These are phyloP conservation scores for Drosophila prostipennis DNA, from an alignment of 2,888 invertebrate species.

Conservation along the genomic window DNA sequence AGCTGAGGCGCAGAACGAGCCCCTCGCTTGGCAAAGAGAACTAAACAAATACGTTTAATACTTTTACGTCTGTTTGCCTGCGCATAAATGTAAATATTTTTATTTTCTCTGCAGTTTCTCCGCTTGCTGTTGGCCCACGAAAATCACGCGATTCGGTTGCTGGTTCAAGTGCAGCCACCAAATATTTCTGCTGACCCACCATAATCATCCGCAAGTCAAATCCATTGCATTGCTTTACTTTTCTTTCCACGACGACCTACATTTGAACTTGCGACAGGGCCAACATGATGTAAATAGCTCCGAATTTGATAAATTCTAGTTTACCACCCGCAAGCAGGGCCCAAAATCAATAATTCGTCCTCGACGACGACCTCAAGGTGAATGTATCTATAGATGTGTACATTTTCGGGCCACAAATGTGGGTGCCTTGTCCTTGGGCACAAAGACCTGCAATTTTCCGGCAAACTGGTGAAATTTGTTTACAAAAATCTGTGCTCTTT, in stretches of 20 bases:
- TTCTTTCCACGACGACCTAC: constrained; percentile 59
- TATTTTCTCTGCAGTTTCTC: constrained; percentile 37
- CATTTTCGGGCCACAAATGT: constrained; percentile 13
- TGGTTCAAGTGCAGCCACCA: constrained; percentile 62
- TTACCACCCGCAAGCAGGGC: not conserved
- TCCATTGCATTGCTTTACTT: constrained; percentile 1
- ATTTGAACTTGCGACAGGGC: constrained; percentile 69
- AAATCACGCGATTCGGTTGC: constrained; percentile 66
- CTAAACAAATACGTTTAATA: constrained; percentile 2
- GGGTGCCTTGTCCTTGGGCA: constrained; percentile 15
- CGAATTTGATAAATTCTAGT: constrained; percentile 38
- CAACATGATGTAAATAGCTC: constrained; percentile 39
- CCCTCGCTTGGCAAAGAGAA: constrained; percentile 25
- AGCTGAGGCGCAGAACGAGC: constrained; percentile 57
- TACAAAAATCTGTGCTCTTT: not conserved
- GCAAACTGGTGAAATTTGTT: constrained; percentile 18
- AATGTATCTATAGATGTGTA: constrained; percentile 30
- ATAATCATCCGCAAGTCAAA: constrained; percentile 24
- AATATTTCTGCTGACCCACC: constrained; percentile 60
- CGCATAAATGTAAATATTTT: constrained; percentile 44
- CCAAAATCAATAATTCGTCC: constrained; percentile 62
- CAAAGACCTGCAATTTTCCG: not conserved
- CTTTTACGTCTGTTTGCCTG: constrained; percentile 5
- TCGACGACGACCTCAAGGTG: constrained; percentile 44
- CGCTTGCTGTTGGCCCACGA: constrained; percentile 53